phyloP scores from a whole-genome alignment of 2,797 vertebrate genomes.

The Rhinella marina region DNA sequence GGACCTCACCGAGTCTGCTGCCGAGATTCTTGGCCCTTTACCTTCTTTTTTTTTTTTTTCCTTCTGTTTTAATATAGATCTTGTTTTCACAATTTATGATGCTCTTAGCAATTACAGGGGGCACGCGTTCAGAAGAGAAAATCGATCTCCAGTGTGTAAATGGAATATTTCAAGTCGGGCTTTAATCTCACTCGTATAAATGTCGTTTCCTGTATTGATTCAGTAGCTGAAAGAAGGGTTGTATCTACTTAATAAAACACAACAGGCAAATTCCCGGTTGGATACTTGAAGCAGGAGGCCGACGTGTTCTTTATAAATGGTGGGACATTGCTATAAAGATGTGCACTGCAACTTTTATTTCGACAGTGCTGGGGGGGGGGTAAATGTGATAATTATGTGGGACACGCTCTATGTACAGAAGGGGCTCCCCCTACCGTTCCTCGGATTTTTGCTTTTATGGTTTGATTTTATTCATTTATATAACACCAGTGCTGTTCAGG shows the following conservation, averaged over 20 bases:
- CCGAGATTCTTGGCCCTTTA: constrained; percentile 48
- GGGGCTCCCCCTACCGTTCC: background rate
- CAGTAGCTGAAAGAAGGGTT: constrained; percentile 59
- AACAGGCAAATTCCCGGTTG: constrained; percentile 53
- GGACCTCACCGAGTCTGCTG: constrained; percentile 44
- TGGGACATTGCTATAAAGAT: constrained; percentile 2
- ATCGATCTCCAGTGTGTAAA: constrained; percentile 62
- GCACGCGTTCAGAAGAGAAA: constrained; percentile 59
- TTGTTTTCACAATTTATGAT: constrained; percentile 63
- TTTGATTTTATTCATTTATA: too few species aligned
- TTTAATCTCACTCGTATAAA: constrained; percentile 63
- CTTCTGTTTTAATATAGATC: constrained; percentile 60
- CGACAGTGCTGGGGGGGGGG: background rate
- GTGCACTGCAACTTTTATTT: background rate
- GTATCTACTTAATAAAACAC: constrained; percentile 61
- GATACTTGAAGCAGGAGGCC: constrained; percentile 37
- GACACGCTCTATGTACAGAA: background rate
- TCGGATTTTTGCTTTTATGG: background rate
- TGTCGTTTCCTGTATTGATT: constrained; percentile 62
- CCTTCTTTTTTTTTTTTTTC: background rate
- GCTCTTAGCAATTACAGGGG: constrained; percentile 63
- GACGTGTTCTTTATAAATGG: constrained; percentile 11
- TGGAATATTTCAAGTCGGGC: constrained; percentile 60
- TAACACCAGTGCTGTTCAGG: too few species aligned
- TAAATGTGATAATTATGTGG: background rate